These are phyloP conservation scores for Acanthisitta chloris DNA, from an alignment of 2,113 vertebrate species.

Conservation along the genomic window DNA sequence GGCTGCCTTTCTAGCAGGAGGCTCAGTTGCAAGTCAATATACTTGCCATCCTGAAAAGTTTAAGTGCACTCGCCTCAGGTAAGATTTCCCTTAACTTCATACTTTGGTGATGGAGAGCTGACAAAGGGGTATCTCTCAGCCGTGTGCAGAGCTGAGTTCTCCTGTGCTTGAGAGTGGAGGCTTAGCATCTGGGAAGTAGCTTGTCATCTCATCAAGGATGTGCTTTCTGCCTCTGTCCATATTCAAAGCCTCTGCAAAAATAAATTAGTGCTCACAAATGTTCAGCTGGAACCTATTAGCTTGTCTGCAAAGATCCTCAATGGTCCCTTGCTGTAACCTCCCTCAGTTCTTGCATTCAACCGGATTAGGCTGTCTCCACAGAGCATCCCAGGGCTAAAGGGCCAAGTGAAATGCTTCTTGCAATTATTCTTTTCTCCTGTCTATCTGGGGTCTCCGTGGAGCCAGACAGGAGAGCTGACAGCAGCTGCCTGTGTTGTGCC, in stretches of 20 bases:
- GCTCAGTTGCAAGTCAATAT: too few species aligned
- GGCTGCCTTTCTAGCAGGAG: neutral
- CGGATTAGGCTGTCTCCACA: constrained; percentile 43
- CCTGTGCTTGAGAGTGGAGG: neutral
- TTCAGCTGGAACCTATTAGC: constrained; percentile 34
- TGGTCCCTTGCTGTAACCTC: constrained; percentile 46
- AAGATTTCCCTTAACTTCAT: neutral
- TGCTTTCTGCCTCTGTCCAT: neutral
- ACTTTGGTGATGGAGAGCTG: neutral
- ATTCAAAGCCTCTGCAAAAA: neutral
- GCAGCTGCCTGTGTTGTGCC: neutral
- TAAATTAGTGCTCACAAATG: neutral
- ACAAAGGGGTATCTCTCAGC: neutral
- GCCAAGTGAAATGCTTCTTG: constrained; percentile 26
- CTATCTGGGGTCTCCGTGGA: constrained; percentile 23
- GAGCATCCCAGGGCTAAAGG: constrained; percentile 42
- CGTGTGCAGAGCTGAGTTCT: neutral
- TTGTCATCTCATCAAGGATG: neutral
- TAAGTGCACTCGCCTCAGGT: neutral
- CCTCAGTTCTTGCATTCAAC: neutral
- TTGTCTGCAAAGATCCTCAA: constrained; percentile 13
- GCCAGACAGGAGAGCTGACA: constrained; percentile 45
- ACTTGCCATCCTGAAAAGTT: neutral
- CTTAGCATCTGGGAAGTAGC: neutral
- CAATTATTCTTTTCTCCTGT: constrained; percentile 48